Evolutionary conservation across 2,113 vertebrate genomes (phyloP), one percentile per base, ranked within the genome.

Genomic region (Etheostoma spectabile): DNA sequence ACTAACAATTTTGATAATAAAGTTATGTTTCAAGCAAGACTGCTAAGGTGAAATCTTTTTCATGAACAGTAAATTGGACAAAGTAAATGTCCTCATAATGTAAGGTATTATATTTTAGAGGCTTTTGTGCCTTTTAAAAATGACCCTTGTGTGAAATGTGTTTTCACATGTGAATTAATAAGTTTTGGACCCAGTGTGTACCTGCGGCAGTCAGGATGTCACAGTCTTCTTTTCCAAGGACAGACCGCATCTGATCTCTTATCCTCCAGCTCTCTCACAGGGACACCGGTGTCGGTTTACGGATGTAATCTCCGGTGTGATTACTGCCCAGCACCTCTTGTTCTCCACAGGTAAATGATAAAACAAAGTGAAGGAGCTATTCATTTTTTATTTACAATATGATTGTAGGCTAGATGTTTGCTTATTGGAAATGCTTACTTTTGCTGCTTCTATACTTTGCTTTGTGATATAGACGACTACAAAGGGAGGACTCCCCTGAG

Each of bases 231-330:
- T 57, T 74, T 51, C 56, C 8, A 21, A n/a, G 35, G 62, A 55
- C 46, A 0, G n/a, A 24, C 57, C 16, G 16, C 57, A 55, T 57
- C 57, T 79, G 68, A 69, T 68, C 45, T 68, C 49, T 85, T 69
- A 83, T 82, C 79, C 66, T 57, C 13, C 24, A 48, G 79, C 74
- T 61, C 18, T 70, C 64, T 75, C 68, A n/a, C 80, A 51, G 52
- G 63, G 66, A 76, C 78, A 56, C 52, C 1, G 45, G 85, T 85
- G 60, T 91, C 86, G 2, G 1, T 35, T 91, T 85, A 85, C 85
- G 1, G 52, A 77, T 18, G 48, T 21, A 46, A 24, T 60, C 6
- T 76, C 15, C 24, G 0, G 30, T 46, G 21, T 42, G 56, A 52
- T 59, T 59, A 30, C 2, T 2, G 18, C 18, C 49, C 2, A 33